Percentiles rank a stretch among this genome's conserved stretches.
phyloP scores from a whole-genome alignment of 2,888 invertebrate genomes.

The Cheilosia grossa region DNA sequence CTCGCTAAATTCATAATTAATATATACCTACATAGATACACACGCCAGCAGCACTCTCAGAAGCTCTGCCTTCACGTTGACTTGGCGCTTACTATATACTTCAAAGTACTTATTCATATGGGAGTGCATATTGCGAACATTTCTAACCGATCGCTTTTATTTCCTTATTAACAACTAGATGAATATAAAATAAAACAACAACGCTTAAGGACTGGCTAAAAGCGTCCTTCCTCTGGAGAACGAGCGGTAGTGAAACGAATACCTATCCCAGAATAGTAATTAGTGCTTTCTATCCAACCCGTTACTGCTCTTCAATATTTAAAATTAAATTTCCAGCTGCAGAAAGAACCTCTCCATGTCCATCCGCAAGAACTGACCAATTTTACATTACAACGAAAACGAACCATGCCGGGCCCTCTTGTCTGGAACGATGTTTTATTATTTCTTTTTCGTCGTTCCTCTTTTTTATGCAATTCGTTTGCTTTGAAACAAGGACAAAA shows the following conservation, averaged over 20 bases:
- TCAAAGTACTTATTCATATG: slow-evolving; percentile 60
- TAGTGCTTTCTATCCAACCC: slow-evolving; percentile 60
- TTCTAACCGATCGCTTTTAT: slow-evolving; percentile 13
- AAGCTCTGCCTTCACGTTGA: slow-evolving; percentile 42
- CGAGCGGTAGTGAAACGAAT: slow-evolving; percentile 19
- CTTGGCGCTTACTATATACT: slow-evolving; percentile 55
- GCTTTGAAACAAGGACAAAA: slow-evolving; percentile 72
- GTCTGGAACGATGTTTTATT: slow-evolving; percentile 48
- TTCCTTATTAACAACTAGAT: slow-evolving; percentile 56
- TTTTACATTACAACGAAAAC: slow-evolving; percentile 45
- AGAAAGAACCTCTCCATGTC: slow-evolving; percentile 41
- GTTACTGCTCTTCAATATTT: slow-evolving; percentile 69
- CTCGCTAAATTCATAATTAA: slow-evolving; percentile 28
- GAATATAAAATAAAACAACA: slow-evolving; percentile 48
- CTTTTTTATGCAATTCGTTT: slow-evolving; percentile 64
- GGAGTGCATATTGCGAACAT: slow-evolving; percentile 36
- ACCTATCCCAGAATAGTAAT: slow-evolving; percentile 49
- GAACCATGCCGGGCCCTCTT: slow-evolving; percentile 30
- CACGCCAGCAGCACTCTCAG: not conserved
- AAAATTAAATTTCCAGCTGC: slow-evolving; percentile 68
- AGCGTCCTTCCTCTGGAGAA: slow-evolving; percentile 31
- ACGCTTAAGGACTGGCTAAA: slow-evolving; percentile 42
- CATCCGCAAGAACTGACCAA: slow-evolving; percentile 55
- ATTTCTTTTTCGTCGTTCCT: slow-evolving; percentile 52
- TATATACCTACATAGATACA: too few relatives aligned